phyloP scores from a whole-genome alignment of 2,797 vertebrate species.

The Lateolabrax maculatus region DNA sequence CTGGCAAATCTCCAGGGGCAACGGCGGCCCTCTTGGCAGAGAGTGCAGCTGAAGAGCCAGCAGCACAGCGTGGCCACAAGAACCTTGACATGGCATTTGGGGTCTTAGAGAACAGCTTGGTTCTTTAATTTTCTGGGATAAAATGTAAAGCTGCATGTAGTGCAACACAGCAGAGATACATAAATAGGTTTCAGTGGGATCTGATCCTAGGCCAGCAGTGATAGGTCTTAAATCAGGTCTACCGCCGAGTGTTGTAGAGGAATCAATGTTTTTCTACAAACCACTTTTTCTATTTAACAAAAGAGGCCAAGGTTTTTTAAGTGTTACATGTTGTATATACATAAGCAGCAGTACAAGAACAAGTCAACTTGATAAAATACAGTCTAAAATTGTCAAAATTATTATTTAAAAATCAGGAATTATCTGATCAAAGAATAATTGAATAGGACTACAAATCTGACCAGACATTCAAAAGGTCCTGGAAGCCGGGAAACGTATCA shows the following conservation, averaged over 20 bases:
- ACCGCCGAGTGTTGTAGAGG: not conserved
- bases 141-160: constrained; percentile 10
- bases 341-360: not conserved
- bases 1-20: constrained; percentile 65
- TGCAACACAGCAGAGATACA: not conserved
- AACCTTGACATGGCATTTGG: constrained; percentile 54
- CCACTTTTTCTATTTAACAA: not conserved
- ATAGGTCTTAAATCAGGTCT: not conserved
- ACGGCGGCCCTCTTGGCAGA: constrained; percentile 59
- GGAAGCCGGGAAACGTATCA: not conserved
- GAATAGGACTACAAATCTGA: not conserved
- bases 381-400: not conserved
- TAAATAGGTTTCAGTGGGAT: not conserved
- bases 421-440: not conserved
- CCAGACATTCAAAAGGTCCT: not conserved
- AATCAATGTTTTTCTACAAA: not conserved
- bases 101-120: constrained; percentile 31
- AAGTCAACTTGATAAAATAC: not conserved
- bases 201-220: not conserved
- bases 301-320: not conserved
- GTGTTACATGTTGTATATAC: not conserved
- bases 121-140: constrained; percentile 35
- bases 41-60: constrained; percentile 1
- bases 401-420: not conserved
- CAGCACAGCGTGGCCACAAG: constrained; percentile 39